phyloP scores from a whole-genome alignment of 2,113 vertebrate species.

The Perca fluviatilis region DNA sequence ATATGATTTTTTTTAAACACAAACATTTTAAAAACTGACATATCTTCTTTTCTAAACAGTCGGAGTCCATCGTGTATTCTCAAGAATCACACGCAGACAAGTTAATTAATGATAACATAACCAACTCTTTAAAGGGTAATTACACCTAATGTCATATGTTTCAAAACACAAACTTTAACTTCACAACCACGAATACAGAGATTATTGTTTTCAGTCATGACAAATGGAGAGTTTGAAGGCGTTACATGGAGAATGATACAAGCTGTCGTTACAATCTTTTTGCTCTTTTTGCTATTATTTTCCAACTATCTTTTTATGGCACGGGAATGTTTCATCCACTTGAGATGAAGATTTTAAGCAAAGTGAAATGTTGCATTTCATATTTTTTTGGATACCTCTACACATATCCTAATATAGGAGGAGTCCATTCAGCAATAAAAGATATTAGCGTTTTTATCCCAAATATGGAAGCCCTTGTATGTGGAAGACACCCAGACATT shows the following conservation, averaged over 20 bases:
- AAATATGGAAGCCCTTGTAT: slow-evolving; percentile 55
- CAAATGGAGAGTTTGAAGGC: slow-evolving; percentile 20
- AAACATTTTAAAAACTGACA: slow-evolving; percentile 16
- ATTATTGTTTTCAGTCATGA: slow-evolving; percentile 6
- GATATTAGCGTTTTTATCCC: slow-evolving; percentile 11
- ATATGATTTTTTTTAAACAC: neutral
- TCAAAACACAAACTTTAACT: slow-evolving; percentile 16
- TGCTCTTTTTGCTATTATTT: neutral
- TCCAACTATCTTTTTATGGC: slow-evolving; percentile 24
- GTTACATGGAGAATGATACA: neutral
- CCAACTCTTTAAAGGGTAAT: slow-evolving; percentile 15
- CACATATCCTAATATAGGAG: slow-evolving; percentile 62
- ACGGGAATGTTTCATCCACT: neutral
- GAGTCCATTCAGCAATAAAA: slow-evolving; percentile 47
- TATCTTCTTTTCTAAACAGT: slow-evolving; percentile 22
- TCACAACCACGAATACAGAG: slow-evolving; percentile 8
- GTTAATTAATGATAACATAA: neutral
- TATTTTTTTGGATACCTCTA: neutral
- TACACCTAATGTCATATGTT: slow-evolving; percentile 18
- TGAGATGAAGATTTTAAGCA: slow-evolving; percentile 30
- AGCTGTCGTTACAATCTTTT: slow-evolving; percentile 4
- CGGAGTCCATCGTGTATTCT: slow-evolving; percentile 20
- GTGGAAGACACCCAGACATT: neutral
- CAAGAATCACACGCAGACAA: slow-evolving; percentile 37
- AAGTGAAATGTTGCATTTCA: slow-evolving; percentile 3